phyloP scores from a whole-genome alignment of 2,888 invertebrate genomes.

The Drosophila mettleri region DNA sequence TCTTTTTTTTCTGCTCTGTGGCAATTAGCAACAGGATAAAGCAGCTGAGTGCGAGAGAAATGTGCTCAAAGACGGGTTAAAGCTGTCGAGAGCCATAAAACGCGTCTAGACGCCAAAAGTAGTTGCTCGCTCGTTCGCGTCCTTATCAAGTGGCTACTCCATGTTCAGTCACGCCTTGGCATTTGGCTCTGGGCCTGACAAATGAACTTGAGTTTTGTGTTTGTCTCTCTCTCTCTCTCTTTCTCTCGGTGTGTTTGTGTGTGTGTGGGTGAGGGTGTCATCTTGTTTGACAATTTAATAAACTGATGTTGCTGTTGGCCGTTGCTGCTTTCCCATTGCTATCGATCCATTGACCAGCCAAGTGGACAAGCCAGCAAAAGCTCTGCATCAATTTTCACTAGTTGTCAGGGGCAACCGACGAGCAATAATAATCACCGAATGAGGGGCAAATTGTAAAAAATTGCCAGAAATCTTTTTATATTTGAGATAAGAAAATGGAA shows the following conservation, averaged over 20 bases:
- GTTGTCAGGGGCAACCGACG: constrained; percentile 65
- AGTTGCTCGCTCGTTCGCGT: background rate
- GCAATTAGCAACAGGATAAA: constrained; percentile 63
- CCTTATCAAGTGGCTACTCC: constrained; percentile 18
- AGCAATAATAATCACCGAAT: constrained; percentile 49
- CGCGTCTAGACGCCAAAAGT: constrained; percentile 63
- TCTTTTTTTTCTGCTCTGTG: constrained; percentile 50
- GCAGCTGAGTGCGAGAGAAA: background rate
- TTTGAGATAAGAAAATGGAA: constrained; percentile 1
- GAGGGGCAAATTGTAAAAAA: constrained; percentile 53
- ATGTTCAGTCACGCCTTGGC: constrained; percentile 37
- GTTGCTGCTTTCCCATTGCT: constrained; percentile 2
- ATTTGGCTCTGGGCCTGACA: constrained; percentile 47
- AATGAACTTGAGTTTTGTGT: constrained; percentile 36
- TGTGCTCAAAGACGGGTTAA: background rate
- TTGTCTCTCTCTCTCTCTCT: too few species aligned
- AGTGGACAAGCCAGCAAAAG: constrained; percentile 50
- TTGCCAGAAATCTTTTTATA: constrained; percentile 17
- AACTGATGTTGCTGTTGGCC: constrained; percentile 55
- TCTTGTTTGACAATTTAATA: constrained; percentile 73
- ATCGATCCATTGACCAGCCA: constrained; percentile 57
- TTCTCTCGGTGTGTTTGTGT: background rate
- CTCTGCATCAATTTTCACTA: constrained; percentile 71
- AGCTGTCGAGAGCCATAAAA: constrained; percentile 40
- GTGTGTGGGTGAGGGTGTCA: background rate